A percentile compares a stretch with the other conserved stretches of the same genome.
phyloP scores from a whole-genome alignment of 2,113 vertebrate genomes.

The Falco punctatus region DNA sequence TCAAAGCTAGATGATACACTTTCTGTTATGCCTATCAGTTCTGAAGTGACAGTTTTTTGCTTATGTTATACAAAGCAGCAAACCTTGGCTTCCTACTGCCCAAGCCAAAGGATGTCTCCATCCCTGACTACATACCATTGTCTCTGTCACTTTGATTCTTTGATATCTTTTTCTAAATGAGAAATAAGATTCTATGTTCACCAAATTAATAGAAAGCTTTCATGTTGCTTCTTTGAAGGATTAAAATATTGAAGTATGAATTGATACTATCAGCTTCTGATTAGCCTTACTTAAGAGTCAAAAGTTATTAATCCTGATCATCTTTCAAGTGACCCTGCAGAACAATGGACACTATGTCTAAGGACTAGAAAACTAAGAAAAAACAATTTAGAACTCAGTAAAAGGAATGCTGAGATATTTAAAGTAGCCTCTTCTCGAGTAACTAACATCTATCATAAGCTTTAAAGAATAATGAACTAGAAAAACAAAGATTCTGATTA shows the following conservation, averaged over 20 bases:
- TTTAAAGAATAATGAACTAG: not conserved
- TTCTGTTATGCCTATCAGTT: not conserved
- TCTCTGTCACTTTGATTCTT: not conserved
- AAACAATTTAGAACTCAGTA: not conserved
- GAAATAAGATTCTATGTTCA: not conserved
- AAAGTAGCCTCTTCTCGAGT: not conserved
- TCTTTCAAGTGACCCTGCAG: not conserved
- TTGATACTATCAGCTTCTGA: not conserved
- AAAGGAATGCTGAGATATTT: not conserved
- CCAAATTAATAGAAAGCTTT: not conserved
- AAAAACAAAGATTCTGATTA: not conserved
- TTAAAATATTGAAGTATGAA: not conserved
- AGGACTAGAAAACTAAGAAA: not conserved
- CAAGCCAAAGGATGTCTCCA: not conserved
- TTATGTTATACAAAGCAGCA: not conserved
- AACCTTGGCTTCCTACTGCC: not conserved
- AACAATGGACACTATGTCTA: not conserved
- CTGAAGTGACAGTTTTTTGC: not conserved
- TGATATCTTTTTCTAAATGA: not conserved
- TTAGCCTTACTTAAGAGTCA: not conserved
- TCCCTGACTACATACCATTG: not conserved
- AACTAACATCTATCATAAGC: not conserved
- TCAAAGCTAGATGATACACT: not conserved
- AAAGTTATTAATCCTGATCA: not conserved
- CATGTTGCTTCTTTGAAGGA: not conserved